Percentiles rank a stretch among this genome's conserved stretches.
phyloP scores from a whole-genome alignment of 2,113 vertebrate genomes.

The Myrmophylax atrothorax region DNA sequence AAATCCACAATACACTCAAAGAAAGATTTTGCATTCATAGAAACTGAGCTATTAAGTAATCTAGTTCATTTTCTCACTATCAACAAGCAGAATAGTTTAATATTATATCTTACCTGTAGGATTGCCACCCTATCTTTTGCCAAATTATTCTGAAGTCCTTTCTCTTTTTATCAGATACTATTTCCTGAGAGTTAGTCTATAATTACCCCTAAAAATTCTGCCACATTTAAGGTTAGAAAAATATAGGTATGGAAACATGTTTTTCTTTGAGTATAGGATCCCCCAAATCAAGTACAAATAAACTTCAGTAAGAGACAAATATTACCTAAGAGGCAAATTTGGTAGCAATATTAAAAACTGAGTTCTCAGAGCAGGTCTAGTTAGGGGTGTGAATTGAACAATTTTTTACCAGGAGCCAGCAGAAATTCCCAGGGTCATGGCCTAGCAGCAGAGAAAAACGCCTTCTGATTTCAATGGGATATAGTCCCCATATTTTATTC shows the following conservation, averaged over 20 bases:
- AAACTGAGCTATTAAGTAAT: not conserved
- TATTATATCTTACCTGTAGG: not conserved
- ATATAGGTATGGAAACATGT: not conserved
- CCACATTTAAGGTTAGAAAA: not conserved
- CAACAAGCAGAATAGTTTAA: not conserved
- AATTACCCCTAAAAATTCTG: not conserved
- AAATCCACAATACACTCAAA: not conserved
- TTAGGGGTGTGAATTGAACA: not conserved
- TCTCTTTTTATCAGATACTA: not conserved
- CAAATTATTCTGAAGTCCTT: not conserved
- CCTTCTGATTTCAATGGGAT: not conserved
- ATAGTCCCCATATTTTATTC: not conserved
- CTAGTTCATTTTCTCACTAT: not conserved
- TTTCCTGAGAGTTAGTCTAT: not conserved
- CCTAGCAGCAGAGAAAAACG: not conserved
- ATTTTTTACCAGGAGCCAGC: not conserved
- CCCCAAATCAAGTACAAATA: conserved; percentile 6
- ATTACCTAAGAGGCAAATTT: conserved; percentile 34
- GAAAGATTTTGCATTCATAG: not conserved
- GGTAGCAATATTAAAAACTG: conserved; percentile 40
- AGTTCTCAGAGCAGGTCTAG: conserved; percentile 7
- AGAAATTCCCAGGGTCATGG: not conserved
- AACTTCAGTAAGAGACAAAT: not conserved
- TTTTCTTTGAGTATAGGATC: not conserved
- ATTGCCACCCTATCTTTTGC: not conserved